Percentiles rank a stretch among this genome's conserved stretches.
Conservation (phyloP, 2,888 invertebrate genomes). For the Tyria jacobaeae region DNA sequence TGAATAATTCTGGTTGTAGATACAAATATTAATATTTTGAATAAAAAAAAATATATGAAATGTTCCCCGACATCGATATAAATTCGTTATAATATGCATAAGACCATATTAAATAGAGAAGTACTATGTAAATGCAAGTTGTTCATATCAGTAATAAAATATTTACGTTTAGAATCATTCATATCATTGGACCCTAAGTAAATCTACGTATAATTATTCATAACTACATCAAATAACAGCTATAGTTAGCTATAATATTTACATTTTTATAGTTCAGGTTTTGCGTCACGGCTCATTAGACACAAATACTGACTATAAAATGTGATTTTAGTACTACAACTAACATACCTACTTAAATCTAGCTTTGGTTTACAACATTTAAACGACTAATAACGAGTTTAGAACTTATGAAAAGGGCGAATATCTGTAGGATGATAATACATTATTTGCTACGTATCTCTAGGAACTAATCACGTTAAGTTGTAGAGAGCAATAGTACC, state of each 20-base stretch:
- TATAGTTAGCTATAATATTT: constrained; percentile 25
- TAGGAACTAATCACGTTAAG: constrained; percentile 36
- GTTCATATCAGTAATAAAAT: constrained; percentile 27
- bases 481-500: constrained; percentile 61
- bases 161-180: constrained; percentile 37
- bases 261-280: constrained; percentile 59
- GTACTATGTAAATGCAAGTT: constrained; percentile 41
- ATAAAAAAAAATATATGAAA: constrained; percentile 34
- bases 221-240: constrained; percentile 20
- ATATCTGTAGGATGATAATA: constrained; percentile 10
- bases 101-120: constrained; percentile 22
- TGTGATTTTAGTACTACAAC: constrained; percentile 19
- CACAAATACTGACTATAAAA: constrained; percentile 68
- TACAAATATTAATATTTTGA: constrained; percentile 23
- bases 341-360: constrained; percentile 15
- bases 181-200: constrained; percentile 63
- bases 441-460: constrained; percentile 28
- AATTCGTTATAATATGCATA: constrained; percentile 41
- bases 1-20: constrained; percentile 26
- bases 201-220: constrained; percentile 39
- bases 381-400: constrained; percentile 31
- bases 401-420: constrained; percentile 18
- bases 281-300: constrained; percentile 80
- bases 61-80: constrained; percentile 34
- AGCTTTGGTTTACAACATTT: constrained; percentile 29